phyloP scores from a whole-genome alignment of 2,113 vertebrate species.

The Sebastes fasciatus region DNA sequence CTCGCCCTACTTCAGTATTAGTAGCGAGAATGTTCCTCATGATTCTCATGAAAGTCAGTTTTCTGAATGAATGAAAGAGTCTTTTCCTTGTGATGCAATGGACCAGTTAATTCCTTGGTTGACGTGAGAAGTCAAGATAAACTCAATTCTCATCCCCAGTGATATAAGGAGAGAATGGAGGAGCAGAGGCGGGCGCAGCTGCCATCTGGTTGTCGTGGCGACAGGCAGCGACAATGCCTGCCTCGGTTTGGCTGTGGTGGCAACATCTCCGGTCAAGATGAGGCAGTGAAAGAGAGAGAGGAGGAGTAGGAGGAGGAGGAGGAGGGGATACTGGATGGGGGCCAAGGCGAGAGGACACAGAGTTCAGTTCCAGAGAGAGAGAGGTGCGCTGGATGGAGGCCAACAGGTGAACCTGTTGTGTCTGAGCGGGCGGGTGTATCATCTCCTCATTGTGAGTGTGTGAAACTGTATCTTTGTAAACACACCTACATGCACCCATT shows the following conservation, averaged over 20 bases:
- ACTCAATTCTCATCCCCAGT: not conserved
- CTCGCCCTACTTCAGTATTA: conserved; percentile 15
- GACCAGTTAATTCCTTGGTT: not conserved
- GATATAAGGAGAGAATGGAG: conserved; percentile 1
- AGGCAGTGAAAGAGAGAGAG: conserved; percentile 25
- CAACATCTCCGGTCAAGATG: conserved; percentile 34
- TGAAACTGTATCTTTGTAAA: conserved; percentile 35
- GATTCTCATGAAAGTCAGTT: conserved; percentile 1
- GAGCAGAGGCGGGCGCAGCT: conserved; percentile 42
- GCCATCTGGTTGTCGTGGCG: conserved; percentile 58
- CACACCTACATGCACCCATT: conserved; percentile 1
- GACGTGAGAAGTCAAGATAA: not conserved
- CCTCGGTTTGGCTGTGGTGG: not conserved
- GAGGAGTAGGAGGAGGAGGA: conserved; percentile 11
- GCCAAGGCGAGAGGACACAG: conserved; percentile 57
- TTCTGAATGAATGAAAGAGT: conserved; percentile 2
- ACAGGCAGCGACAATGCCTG: conserved; percentile 30
- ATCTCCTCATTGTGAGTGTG: conserved; percentile 19
- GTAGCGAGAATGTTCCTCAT: not conserved
- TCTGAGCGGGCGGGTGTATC: conserved; percentile 22
- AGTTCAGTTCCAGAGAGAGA: conserved; percentile 51
- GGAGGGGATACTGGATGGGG: conserved; percentile 30
- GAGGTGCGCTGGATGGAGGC: conserved; percentile 28
- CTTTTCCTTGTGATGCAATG: not conserved
- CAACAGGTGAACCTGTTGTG: conserved; percentile 57